Base-by-base conservation (phyloP, 2,888 invertebrate species). In the Choristoneura rosaceana region DNA sequence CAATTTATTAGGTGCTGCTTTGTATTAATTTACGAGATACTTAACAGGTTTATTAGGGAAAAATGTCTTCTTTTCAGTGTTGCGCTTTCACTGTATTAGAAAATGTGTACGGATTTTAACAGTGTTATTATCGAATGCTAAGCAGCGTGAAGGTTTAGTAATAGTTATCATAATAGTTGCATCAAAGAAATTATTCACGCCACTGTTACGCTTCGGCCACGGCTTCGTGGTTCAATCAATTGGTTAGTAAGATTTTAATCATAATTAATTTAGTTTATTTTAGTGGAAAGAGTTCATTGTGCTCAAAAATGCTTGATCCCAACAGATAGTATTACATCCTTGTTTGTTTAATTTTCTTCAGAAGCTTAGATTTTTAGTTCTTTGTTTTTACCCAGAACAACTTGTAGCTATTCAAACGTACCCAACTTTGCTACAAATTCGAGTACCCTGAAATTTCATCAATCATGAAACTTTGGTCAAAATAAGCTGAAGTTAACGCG, bases 391-490 rank as follows among this genome's bases (percentile, higher is more conserved):
- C 8, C 17, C 17, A 17, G 17, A 17, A 25, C 55, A 25, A 52
- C 25, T 25, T 14, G 65, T 67, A 58, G n/a, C 17, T 43, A 34
- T 45, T 63, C 17, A 55, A 55, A 17, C 10, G 55, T 15, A 38
- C 38, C 38, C 38, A 3, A 12, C 55, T 55, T 12, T 10, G 55
- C 17, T 55, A 55, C 25, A 17, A 55, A 55, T 25, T 55, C 55
- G 55, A 52, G 52, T 55, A 55, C 55, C 25, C 63, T 61, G 38
- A 69, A 75, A 66, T 74, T 60, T 43, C 76, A 77, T 79, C 75
- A 75, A 76, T 79, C 77, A 77, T 63, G 43, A 75, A 74, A 78
- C 74, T 77, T 79, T 76, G 76, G 68, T 74, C 71, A 67, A 73
- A 73, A 73, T 60, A 52, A 73, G 69, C 64, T 59, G 60, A 74